Base-by-base conservation (phyloP, 2,797 vertebrate genomes). In the Micropoecilia bifurca region DNA sequence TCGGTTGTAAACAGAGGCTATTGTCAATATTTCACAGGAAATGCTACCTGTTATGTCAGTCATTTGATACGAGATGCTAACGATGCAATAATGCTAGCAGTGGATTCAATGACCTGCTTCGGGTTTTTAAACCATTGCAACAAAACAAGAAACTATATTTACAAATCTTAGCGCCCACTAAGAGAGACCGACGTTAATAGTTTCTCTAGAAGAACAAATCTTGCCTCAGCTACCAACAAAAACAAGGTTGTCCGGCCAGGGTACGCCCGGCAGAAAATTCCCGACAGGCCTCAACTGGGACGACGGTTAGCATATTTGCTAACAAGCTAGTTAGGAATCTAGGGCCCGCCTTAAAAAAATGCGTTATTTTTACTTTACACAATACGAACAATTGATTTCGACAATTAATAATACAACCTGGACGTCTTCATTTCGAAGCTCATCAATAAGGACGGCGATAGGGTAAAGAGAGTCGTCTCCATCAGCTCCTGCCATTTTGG, bases 381-480 rank as follows among this genome's bases (percentile, higher is more conserved):
- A 12, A 2, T 3, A 47, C 0, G 18, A 71, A 77, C 2, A 0
- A 2, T 48, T 8, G 5, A 12, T 30, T 63, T 0, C n/a, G 0
- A 0, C 36, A 78, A 2, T 0, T 0, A 10, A 0, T 0, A 6
- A 30, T 25, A 25, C 28, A 90, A 97, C 97, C 96, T 97, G 97
- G 16, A 97, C 97, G 74, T 97, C 97, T 75, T 97, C 97, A 80
- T 97, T 97, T 75, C 97, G 95, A 86, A 97, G 93, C 85, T 97
- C 97, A 46, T 97, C 97, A 78, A 97, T 97, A 53, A 97, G 95
- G 89, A 97, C 97, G 1, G 97, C 97, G 84, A 97, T 97, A 53
- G 97, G 97, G 89, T 97, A 97, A 16, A 97, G 95, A 80, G 97
- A 97, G 75, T 97, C 97, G 85, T 97, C 97, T 94, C 96, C 96